Evolutionary conservation across 2,113 vertebrate species (phyloP).

Genomic region (Brienomyrus brachyistius): DNA sequence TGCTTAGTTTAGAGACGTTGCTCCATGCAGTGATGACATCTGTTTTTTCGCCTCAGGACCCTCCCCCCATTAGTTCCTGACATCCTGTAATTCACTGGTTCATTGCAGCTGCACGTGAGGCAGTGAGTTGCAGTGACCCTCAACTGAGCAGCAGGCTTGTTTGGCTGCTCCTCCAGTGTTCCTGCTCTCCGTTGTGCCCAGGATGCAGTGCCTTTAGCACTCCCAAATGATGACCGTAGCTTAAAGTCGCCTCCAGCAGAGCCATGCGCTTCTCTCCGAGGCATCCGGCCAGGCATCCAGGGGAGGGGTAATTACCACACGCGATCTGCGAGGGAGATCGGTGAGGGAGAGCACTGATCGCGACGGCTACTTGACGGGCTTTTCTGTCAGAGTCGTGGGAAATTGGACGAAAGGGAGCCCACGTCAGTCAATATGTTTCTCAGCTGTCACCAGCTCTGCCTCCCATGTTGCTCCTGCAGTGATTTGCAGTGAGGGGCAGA

Average conservation of each 20-base stretch:
- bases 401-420: neutral
- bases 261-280: neutral
- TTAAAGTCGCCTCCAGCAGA: neutral
- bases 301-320: neutral
- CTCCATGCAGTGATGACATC: neutral
- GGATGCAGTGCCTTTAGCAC: neutral
- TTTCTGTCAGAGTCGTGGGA: neutral
- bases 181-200: neutral
- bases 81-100: neutral
- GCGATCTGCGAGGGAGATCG: neutral
- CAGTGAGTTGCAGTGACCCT: neutral
- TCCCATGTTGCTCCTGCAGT: neutral
- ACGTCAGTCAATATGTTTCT: neutral
- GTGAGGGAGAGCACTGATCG: neutral
- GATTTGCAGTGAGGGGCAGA: neutral
- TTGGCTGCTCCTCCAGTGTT: neutral
- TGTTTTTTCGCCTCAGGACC: neutral
- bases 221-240: neutral
- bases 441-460: neutral
- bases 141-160: neutral
- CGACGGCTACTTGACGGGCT: neutral
- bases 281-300: neutral
- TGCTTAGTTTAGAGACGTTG: neutral
- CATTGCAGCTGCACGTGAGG: neutral
- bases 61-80: neutral